These are phyloP conservation scores for Monopis laevigella DNA, from an alignment of 2,888 invertebrate genomes.

Conservation along the genomic window DNA sequence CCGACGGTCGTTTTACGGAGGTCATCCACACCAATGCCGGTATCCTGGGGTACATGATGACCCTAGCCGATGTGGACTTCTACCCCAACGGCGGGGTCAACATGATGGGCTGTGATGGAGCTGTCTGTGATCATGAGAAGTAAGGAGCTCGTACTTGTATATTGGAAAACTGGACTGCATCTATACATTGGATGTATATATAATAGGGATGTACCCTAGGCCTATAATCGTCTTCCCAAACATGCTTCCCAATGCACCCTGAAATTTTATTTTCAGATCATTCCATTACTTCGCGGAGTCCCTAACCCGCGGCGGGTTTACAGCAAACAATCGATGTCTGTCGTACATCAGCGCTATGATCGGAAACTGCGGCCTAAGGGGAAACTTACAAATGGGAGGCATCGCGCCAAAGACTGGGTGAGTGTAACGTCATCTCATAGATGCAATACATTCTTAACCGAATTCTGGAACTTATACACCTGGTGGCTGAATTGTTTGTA, in stretches of 20 bases:
- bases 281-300: constrained; percentile 31
- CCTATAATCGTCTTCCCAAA: background rate
- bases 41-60: constrained; percentile 23
- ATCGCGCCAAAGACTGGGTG: constrained; percentile 31
- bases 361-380: constrained; percentile 23
- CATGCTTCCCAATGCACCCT: background rate
- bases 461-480: background rate
- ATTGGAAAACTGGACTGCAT: background rate
- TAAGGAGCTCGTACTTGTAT: constrained; percentile 13
- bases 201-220: background rate
- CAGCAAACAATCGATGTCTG: constrained; percentile 24
- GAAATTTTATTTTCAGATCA: constrained; percentile 22
- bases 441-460: background rate
- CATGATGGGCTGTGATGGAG: constrained; percentile 29
- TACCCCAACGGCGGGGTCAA: constrained; percentile 31
- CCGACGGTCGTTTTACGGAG: constrained; percentile 30
- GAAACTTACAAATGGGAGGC: constrained; percentile 29
- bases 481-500: too few relatives aligned
- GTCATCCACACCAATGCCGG: constrained; percentile 35
- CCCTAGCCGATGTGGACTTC: constrained; percentile 29
- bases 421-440: constrained; percentile 13
- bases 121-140: constrained; percentile 30
- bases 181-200: background rate
- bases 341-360: constrained; percentile 22
- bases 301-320: constrained; percentile 27